Evolutionary conservation across 2,113 vertebrate species (phyloP).

Genomic region (Cephalopterus ornatus): DNA sequence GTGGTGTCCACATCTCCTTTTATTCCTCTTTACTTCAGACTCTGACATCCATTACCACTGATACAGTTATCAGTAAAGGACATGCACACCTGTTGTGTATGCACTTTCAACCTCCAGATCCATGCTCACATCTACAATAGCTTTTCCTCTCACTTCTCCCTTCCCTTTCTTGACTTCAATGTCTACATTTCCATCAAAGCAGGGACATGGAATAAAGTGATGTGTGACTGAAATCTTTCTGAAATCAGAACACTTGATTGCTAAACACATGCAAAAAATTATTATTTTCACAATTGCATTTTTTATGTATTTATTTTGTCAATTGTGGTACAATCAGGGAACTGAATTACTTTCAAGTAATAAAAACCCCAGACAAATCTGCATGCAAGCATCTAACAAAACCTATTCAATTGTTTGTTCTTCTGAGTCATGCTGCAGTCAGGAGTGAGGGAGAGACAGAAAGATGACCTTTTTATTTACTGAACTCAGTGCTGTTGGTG

Average conservation of each 20-base stretch:
- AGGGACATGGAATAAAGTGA: not conserved
- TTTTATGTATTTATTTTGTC: not conserved
- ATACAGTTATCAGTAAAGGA: not conserved
- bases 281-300: not conserved
- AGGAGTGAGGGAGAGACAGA: conserved; percentile 9
- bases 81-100: not conserved
- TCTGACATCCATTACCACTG: not conserved
- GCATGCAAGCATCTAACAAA: conserved; percentile 11
- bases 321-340: not conserved
- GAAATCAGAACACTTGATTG: not conserved
- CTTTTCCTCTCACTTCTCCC: not conserved
- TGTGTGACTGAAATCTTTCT: not conserved
- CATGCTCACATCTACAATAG: not conserved
- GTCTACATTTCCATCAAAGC: not conserved
- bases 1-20: not conserved
- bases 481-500: not conserved
- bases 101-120: not conserved
- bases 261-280: not conserved
- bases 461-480: conserved; percentile 38
- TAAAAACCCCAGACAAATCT: not conserved
- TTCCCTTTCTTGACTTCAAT: not conserved
- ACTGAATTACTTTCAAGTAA: not conserved
- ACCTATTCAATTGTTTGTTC: conserved; percentile 32
- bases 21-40: not conserved
- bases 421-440: conserved; percentile 59